phyloP scores from a whole-genome alignment of 2,888 invertebrate species.

The Caenorhabditis sp. region DNA sequence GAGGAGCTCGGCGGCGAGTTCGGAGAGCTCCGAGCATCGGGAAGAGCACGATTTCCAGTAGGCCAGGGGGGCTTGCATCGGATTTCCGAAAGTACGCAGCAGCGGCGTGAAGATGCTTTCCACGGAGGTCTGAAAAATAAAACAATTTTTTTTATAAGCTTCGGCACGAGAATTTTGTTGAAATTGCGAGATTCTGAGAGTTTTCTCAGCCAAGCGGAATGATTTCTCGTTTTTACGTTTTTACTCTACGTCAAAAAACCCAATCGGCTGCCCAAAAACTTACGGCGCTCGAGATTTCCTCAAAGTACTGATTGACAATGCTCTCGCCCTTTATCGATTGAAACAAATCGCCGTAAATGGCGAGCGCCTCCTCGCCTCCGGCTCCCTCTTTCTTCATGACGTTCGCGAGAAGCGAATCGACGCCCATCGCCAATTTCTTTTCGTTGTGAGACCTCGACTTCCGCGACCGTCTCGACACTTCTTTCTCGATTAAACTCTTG shows the following conservation, averaged over 20 bases:
- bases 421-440: constrained; percentile 63
- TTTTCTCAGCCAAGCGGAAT: no score
- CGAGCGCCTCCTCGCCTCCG: constrained; percentile 9
- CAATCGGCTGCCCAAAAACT: no score
- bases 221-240: not conserved
- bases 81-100: constrained; percentile 57
- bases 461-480: constrained; percentile 29
- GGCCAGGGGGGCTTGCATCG: constrained; percentile 62
- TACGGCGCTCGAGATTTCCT: constrained; percentile 60
- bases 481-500: constrained; percentile 63
- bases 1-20: constrained; percentile 71
- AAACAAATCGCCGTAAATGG: constrained; percentile 48
- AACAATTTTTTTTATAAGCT: no score
- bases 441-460: constrained; percentile 31
- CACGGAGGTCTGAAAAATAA: constrained; percentile 54
- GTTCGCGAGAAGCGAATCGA: constrained; percentile 71
- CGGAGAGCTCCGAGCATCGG: constrained; percentile 58
- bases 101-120: constrained; percentile 58
- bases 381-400: constrained; percentile 59
- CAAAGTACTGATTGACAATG: constrained; percentile 60
- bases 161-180: no score
- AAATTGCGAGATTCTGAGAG: no score
- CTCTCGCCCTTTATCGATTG: constrained; percentile 44
- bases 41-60: constrained; percentile 60
- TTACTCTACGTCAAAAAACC: no score